Conservation (phyloP, 2,113 vertebrate genomes). For the Meles meles region DNA sequence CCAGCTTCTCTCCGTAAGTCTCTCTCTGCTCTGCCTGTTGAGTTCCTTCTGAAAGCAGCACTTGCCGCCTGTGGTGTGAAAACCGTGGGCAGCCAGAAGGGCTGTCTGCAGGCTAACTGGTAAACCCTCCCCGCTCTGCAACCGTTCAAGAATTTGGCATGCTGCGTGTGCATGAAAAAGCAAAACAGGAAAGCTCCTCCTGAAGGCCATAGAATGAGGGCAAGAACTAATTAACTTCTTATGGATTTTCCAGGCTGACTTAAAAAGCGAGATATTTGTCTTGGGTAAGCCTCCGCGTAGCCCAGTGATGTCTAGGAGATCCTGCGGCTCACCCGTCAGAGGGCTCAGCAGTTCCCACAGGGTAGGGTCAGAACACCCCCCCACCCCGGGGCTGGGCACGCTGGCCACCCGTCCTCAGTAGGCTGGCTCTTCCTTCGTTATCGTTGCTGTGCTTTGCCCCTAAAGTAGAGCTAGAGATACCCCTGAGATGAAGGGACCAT, state of each 20-base stretch:
- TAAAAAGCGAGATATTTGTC: slow-evolving; percentile 89
- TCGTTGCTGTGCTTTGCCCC: neutral
- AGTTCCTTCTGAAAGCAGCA: neutral
- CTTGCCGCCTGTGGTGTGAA: neutral
- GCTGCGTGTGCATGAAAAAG: slow-evolving; percentile 48
- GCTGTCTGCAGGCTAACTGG: neutral
- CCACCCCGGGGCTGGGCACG: slow-evolving; percentile 57
- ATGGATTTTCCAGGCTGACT: slow-evolving; percentile 91
- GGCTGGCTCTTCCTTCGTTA: neutral
- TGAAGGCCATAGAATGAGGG: neutral
- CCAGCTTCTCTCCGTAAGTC: neutral
- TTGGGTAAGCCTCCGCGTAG: slow-evolving; percentile 97
- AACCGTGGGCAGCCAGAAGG: fast-evolving
- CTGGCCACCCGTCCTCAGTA: fast-evolving
- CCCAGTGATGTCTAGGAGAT: slow-evolving; percentile 91
- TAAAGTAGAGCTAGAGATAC: neutral
- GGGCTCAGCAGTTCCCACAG: slow-evolving; percentile 87
- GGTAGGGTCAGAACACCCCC: slow-evolving; percentile 88
- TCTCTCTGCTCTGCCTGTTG: neutral
- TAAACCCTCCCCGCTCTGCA: neutral
- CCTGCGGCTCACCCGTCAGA: slow-evolving; percentile 88
- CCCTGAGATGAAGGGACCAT: neutral
- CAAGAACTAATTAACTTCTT: slow-evolving; percentile 78
- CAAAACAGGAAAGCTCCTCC: neutral
- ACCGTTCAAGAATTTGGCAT: neutral